phyloP scores from a whole-genome alignment of 2,113 vertebrate species.

The Thryonomys swinderianus region DNA sequence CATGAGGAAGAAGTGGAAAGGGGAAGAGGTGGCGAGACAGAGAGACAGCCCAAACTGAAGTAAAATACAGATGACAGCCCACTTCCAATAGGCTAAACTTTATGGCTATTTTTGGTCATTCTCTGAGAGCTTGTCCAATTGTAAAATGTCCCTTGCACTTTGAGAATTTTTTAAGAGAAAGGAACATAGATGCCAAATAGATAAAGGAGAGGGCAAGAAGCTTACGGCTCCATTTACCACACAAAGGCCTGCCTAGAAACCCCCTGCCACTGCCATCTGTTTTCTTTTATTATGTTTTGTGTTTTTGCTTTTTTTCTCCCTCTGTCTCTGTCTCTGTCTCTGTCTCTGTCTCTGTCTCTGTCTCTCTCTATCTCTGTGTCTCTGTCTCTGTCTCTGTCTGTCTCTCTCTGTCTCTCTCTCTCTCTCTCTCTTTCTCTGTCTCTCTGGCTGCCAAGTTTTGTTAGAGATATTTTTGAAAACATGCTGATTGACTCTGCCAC shows the following conservation, averaged over 20 bases:
- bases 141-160: background rate
- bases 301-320: too few relatives aligned
- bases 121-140: background rate
- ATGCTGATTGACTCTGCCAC: constrained; percentile 73
- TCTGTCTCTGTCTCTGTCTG: background rate
- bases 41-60: background rate
- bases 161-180: background rate
- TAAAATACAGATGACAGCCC: background rate
- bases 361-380: constrained; percentile 46
- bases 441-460: constrained; percentile 73
- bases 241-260: background rate
- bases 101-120: background rate
- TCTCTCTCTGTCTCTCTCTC: background rate
- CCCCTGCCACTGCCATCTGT: background rate
- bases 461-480: constrained; percentile 70
- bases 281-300: background rate
- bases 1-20: background rate
- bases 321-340: background rate
- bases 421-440: constrained; percentile 27
- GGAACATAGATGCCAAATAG: background rate
- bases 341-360: too few relatives aligned
- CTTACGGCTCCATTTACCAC: background rate
- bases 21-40: background rate
- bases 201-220: background rate
- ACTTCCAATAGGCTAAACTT: background rate